A percentile compares a stretch with the other conserved stretches of the same genome.
Evolutionary conservation across 2,888 invertebrate genomes (phyloP).

Genomic region (Noctua janthe): DNA sequence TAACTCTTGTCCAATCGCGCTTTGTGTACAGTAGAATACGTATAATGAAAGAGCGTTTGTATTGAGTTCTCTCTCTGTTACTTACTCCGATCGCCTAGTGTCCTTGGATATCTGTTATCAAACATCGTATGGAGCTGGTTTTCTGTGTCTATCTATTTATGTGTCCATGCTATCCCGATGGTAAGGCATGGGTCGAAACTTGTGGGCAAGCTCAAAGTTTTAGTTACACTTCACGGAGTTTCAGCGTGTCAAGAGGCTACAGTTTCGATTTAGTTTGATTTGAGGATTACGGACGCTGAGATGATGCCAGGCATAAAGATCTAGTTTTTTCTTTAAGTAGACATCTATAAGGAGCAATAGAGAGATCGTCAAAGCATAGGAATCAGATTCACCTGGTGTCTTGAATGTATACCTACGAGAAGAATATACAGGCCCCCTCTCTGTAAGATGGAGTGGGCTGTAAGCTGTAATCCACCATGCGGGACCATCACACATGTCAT

Average conservation of each 20-base stretch:
- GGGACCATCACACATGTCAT: not conserved
- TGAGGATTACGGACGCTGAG: not conserved
- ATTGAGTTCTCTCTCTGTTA: too few species aligned
- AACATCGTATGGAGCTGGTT: not conserved
- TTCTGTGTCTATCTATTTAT: not conserved
- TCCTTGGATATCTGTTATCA: too few species aligned
- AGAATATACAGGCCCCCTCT: not conserved
- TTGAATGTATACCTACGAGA: not conserved
- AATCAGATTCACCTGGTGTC: not conserved
- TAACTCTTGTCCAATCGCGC: too few species aligned
- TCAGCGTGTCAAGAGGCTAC: constrained; percentile 2
- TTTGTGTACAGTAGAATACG: too few species aligned
- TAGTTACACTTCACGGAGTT: constrained; percentile 49
- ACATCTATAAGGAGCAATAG: not conserved
- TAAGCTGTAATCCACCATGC: not conserved
- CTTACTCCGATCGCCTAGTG: too few species aligned
- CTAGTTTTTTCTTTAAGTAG: not conserved
- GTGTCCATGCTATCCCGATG: not conserved
- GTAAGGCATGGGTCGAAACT: constrained; percentile 8
- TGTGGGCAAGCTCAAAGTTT: constrained; percentile 43
- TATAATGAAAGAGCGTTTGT: too few species aligned
- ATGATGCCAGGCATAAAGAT: not conserved
- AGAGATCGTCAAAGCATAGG: not conserved
- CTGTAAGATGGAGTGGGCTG: not conserved
- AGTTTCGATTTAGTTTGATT: constrained; percentile 45